Percentiles rank a stretch among this genome's conserved stretches.
Conservation (phyloP, 2,888 invertebrate genomes). For the Sisyra nigra region DNA sequence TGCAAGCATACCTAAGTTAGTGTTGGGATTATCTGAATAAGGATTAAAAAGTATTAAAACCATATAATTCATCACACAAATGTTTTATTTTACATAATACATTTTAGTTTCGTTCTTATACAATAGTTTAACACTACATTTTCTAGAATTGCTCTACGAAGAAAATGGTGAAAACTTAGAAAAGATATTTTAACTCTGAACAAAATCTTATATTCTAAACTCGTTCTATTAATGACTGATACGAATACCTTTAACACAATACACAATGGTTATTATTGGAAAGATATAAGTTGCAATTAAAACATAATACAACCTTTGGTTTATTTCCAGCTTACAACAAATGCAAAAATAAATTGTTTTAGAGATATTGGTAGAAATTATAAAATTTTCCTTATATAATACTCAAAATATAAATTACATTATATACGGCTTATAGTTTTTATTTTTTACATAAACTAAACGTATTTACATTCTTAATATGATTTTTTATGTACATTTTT, state of each 20-base stretch:
- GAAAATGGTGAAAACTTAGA: slow-evolving; percentile 6
- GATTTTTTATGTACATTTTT: neutral
- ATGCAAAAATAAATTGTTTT: neutral
- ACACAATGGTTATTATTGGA: neutral
- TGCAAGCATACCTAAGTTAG: too few relatives aligned
- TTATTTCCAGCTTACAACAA: slow-evolving; percentile 40
- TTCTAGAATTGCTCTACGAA: neutral
- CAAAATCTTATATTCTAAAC: neutral
- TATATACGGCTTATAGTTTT: too few relatives aligned
- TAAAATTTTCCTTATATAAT: neutral
- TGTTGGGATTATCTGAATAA: too few relatives aligned
- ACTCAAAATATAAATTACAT: neutral
- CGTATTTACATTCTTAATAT: neutral
- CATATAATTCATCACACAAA: neutral
- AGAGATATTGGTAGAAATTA: neutral
- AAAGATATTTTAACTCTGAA: neutral
- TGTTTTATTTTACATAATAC: neutral
- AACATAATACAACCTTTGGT: slow-evolving; percentile 44
- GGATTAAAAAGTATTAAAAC: too few relatives aligned
- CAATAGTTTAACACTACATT: slow-evolving; percentile 5
- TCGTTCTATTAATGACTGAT: neutral
- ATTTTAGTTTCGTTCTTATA: too few relatives aligned
- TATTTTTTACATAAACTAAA: neutral
- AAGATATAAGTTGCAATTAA: slow-evolving; percentile 21
- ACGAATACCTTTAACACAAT: neutral